These are phyloP conservation scores for Sogatella furcifera DNA, from an alignment of 1,140 invertebrate genomes.

Conservation along the genomic window DNA sequence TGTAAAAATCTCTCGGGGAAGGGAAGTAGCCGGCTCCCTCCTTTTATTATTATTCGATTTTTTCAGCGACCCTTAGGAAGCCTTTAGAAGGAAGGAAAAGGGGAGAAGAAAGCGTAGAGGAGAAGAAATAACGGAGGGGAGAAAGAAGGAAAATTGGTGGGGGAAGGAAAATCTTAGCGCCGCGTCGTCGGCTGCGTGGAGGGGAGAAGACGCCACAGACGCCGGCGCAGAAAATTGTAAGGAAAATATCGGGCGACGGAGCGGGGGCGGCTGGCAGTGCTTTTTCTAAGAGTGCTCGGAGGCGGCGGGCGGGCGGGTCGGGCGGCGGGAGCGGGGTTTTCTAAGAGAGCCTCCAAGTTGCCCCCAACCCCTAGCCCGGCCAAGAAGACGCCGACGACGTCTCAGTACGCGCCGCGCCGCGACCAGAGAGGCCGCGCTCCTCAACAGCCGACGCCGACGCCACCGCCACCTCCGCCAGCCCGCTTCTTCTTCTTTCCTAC, in stretches of 20 bases:
- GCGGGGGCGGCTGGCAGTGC: conserved; percentile 13
- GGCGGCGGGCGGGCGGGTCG: conserved; percentile 7
- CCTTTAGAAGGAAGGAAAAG: not conserved
- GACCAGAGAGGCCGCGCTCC: conserved; percentile 11
- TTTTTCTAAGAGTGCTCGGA: conserved; percentile 23
- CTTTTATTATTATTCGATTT: conserved; percentile 7
- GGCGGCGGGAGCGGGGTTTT: conserved; percentile 1
- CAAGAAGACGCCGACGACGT: conserved; percentile 5
- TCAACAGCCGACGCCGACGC: conserved; percentile 6
- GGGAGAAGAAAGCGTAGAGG: conserved; percentile 2
- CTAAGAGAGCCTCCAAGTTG: conserved; percentile 16
- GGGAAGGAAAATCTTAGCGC: conserved; percentile 16
- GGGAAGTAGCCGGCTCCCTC: conserved; percentile 1
- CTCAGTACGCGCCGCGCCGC: conserved; percentile 13
- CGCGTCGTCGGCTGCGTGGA: conserved; percentile 9
- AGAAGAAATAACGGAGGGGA: conserved; percentile 8
- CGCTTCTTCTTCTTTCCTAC: not conserved
- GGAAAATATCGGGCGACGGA: conserved; percentile 18
- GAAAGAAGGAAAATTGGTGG: conserved; percentile 17
- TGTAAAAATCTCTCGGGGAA: conserved; percentile 3
- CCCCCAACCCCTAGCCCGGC: not conserved
- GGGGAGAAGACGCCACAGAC: conserved; percentile 25
- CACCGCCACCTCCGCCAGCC: too few species aligned
- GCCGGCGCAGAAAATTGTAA: conserved; percentile 27
- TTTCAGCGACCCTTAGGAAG: not conserved